phyloP scores from a whole-genome alignment of 2,113 vertebrate species.

The Philantomba maxwellii region DNA sequence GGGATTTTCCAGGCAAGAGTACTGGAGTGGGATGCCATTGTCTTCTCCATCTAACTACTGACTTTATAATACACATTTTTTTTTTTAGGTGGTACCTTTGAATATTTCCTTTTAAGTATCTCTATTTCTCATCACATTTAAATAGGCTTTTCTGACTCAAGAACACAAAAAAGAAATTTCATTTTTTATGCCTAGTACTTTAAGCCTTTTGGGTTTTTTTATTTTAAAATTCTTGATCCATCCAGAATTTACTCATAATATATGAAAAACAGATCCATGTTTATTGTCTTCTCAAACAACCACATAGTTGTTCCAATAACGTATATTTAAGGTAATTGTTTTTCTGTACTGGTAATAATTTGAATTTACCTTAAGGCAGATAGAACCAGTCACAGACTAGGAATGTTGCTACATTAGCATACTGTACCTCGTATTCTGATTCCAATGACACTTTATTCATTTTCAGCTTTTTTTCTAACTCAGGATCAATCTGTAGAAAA shows the following conservation, averaged over 20 bases:
- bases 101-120: too few relatives aligned
- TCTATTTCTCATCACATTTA: not conserved
- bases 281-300: conserved; percentile 15
- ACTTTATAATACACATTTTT: too few relatives aligned
- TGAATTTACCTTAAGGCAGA: conserved; percentile 6
- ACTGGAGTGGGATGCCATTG: too few relatives aligned
- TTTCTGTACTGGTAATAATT: not conserved
- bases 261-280: not conserved
- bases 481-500: conserved; percentile 84
- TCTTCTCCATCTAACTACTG: too few relatives aligned
- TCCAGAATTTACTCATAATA: not conserved
- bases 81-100: too few relatives aligned
- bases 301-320: not conserved
- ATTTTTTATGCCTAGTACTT: not conserved
- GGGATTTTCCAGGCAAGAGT: too few relatives aligned
- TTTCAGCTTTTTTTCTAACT: conserved; percentile 83
- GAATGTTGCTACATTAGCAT: not conserved
- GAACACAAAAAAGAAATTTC: not conserved
- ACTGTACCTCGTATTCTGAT: conserved; percentile 90
- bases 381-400: not conserved
- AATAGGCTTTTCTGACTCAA: not conserved
- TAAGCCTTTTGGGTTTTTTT: not conserved
- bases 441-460: conserved; percentile 83
- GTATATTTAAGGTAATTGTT: not conserved
- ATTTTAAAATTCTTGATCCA: not conserved